Evolutionary conservation across 2,888 invertebrate genomes (phyloP).

Genomic region (Pseudococcus jackbeardsleyi): DNA sequence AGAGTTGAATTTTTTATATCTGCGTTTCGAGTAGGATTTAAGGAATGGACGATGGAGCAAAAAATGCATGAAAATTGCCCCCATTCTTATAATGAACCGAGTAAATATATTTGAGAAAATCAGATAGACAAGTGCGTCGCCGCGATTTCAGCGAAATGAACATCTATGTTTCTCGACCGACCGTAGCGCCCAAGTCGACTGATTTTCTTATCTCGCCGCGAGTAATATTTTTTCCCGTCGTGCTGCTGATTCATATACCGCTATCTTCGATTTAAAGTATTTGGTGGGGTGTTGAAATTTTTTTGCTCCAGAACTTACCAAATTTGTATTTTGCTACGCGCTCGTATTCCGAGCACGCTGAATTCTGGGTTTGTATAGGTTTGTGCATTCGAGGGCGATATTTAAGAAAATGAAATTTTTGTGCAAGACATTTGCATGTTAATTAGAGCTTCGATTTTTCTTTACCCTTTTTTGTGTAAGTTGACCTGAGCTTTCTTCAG

Average conservation of each 20-base stretch:
- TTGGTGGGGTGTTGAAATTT: constrained; percentile 7
- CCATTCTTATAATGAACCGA: not conserved
- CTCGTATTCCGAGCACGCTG: not conserved
- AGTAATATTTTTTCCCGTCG: constrained; percentile 20
- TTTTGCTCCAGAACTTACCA: not conserved
- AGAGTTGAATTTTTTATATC: not conserved
- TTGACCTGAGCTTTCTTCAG: not conserved
- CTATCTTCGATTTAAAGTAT: constrained; percentile 13
- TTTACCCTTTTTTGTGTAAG: not conserved
- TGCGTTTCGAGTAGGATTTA: too few relatives aligned
- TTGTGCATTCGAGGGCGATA: not conserved
- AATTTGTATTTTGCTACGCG: not conserved
- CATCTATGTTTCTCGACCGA: constrained; percentile 33
- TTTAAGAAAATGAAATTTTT: not conserved
- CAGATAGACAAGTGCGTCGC: constrained; percentile 42
- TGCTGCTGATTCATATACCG: constrained; percentile 25
- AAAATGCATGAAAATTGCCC: not conserved
- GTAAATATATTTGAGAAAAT: constrained; percentile 20
- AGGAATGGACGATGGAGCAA: not conserved
- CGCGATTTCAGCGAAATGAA: constrained; percentile 3
- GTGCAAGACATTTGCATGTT: not conserved
- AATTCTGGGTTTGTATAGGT: not conserved
- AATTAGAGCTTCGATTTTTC: not conserved
- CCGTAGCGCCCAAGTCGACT: constrained; percentile 14
- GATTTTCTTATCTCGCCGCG: constrained; percentile 12